phyloP scores from a whole-genome alignment of 2,113 vertebrate genomes.

The Isurus oxyrinchus region DNA sequence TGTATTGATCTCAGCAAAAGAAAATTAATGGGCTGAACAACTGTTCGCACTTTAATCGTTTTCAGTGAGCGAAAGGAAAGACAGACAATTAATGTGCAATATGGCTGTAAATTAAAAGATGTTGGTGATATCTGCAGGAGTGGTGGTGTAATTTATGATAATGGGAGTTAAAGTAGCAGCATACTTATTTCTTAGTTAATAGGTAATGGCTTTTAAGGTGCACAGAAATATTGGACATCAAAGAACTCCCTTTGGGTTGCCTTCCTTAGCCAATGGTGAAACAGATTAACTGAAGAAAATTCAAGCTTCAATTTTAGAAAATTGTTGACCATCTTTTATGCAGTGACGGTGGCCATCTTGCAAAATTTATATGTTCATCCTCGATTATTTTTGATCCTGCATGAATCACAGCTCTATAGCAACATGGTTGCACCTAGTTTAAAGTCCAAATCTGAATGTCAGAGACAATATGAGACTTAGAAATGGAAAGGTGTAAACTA shows the following conservation, averaged over 20 bases:
- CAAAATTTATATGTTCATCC: neutral
- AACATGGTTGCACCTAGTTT: no score
- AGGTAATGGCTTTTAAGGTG: neutral
- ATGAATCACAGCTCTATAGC: neutral
- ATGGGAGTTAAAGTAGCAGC: neutral
- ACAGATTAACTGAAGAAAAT: neutral
- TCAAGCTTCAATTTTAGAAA: neutral
- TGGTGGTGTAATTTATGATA: neutral
- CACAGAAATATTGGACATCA: neutral
- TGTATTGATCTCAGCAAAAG: neutral
- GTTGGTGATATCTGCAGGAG: conserved; percentile 3
- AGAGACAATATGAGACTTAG: neutral
- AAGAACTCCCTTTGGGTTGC: neutral
- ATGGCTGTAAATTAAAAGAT: neutral
- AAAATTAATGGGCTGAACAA: neutral
- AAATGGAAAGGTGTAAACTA: neutral
- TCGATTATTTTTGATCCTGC: neutral
- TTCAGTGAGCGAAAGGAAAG: neutral
- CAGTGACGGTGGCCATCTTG: neutral
- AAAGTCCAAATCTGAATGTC: neutral
- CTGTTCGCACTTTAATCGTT: neutral
- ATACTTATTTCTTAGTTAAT: neutral
- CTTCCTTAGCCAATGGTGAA: neutral
- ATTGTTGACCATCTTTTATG: neutral
- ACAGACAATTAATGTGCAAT: neutral